Evolutionary conservation across 2,113 vertebrate genomes (phyloP).

Genomic region (Amblyornis subalaris): DNA sequence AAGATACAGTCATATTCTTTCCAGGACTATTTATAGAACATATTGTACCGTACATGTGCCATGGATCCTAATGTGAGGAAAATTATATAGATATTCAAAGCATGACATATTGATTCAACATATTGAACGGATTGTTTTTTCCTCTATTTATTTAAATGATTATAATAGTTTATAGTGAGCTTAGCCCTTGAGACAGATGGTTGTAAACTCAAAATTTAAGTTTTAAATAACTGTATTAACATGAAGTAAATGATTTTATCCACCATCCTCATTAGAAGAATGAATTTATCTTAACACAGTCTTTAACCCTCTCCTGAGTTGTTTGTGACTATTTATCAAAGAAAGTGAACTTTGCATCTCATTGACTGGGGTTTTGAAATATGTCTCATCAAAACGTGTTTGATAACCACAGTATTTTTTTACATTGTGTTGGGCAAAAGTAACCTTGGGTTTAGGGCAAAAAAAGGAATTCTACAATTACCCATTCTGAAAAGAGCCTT

Average conservation of each 20-base stretch:
- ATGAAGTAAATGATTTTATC: conserved; percentile 70
- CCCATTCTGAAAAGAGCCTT: neutral
- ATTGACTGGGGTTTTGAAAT: conserved; percentile 13
- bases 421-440: neutral
- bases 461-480: neutral
- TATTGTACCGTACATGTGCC: conserved; percentile 68
- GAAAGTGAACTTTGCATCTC: conserved; percentile 7
- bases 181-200: conserved; percentile 76
- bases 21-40: conserved; percentile 73
- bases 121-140: conserved; percentile 75
- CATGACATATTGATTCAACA: conserved; percentile 79
- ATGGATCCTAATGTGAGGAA: conserved; percentile 68
- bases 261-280: conserved; percentile 56
- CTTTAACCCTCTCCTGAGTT: conserved; percentile 41
- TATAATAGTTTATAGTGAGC: conserved; percentile 77
- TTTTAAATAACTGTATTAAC: conserved; percentile 77
- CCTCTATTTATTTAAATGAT: conserved; percentile 78
- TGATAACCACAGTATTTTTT: neutral
- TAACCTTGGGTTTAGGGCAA: neutral
- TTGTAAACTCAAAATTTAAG: conserved; percentile 75
- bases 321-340: conserved; percentile 10
- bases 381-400: neutral
- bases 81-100: conserved; percentile 73
- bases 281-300: conserved; percentile 19
- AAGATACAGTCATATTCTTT: conserved; percentile 47